Base-by-base conservation (phyloP, 2,888 invertebrate genomes). In the Drosophila flavopinicola region DNA sequence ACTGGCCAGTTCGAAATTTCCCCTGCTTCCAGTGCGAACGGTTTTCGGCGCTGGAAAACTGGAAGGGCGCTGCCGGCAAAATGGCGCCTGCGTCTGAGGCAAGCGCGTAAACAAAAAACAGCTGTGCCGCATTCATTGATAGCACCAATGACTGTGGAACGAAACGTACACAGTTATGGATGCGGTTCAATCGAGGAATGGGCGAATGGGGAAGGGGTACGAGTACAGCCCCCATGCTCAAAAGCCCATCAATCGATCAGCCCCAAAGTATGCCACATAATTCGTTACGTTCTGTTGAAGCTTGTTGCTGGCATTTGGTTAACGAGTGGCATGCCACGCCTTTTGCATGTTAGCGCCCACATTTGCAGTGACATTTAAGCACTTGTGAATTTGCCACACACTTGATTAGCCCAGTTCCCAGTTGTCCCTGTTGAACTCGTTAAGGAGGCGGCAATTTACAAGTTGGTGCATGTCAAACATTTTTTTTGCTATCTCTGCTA, bases 21-120 rank as follows among this genome's bases (percentile, higher is more conserved):
- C 68, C 78, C 49, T 20, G 3, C n/a, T 68, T 79, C 77, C 80
- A 77, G 47, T 54, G 54, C 56, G 63, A 73, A 42, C 6, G 17
- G n/a, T 7, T 17, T 42, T 44, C 17, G 42, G 9, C 70, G 49
- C 59, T 76, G 80, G 79, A 77, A 71, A 6, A 10, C 17, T 30
- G 59, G 32, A 57, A 66, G 6, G 17, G 7, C 6, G 11, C 10
- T 66, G 68, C 82, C 83, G 78, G 83, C 60, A 41, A 38, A 65
- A 60, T 49, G 48, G 52, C 82, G 85, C 82, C 61, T 80, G 82
- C 82, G 82, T 65, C 6, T 11, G 9, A 1, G 1, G n/a, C 6
- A 15, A n/a, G n/a, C 7, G 27, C 25, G 76, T 84, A 80, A 82
- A 84, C 82, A 82, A 71, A 66, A 35, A 32, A 42, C 82, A 82